Evolutionary conservation across 2,113 vertebrate genomes (phyloP).

Genomic region (Dissostichus mawsoni): DNA sequence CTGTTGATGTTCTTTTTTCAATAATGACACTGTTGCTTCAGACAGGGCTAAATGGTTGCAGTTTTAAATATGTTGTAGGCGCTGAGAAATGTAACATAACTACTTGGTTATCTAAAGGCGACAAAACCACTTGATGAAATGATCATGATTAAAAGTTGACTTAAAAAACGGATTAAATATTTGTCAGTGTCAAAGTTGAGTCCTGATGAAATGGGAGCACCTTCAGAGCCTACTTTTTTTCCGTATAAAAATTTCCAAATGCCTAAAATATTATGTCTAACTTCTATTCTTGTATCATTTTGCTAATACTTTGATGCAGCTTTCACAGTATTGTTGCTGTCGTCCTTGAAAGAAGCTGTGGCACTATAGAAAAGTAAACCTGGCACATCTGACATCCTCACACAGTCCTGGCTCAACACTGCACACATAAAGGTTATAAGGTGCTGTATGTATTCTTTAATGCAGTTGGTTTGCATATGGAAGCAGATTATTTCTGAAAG

Average conservation of each 20-base stretch:
- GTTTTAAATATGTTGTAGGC: too few species aligned
- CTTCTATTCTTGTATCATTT: neutral
- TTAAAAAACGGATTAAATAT: too few species aligned
- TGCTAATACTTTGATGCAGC: neutral
- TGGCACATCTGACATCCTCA: neutral
- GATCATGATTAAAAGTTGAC: too few species aligned
- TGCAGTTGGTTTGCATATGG: slow-evolving; percentile 51
- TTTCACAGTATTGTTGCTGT: neutral
- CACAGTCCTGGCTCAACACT: neutral
- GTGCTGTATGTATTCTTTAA: slow-evolving; percentile 18
- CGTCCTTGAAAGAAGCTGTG: neutral
- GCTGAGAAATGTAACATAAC: too few species aligned
- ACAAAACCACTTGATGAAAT: too few species aligned
- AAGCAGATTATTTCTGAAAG: slow-evolving; percentile 59
- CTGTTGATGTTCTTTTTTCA: too few species aligned
- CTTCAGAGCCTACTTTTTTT: too few species aligned
- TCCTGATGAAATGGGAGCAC: neutral
- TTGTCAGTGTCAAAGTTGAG: too few species aligned
- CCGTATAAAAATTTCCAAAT: too few species aligned
- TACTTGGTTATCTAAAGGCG: too few species aligned
- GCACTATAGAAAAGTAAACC: neutral
- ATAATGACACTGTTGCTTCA: too few species aligned
- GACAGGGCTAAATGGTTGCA: too few species aligned
- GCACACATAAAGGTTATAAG: neutral
- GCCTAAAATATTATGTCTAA: neutral